Base-by-base conservation (phyloP, 2,113 vertebrate genomes). In the Eulemur rufifrons region DNA sequence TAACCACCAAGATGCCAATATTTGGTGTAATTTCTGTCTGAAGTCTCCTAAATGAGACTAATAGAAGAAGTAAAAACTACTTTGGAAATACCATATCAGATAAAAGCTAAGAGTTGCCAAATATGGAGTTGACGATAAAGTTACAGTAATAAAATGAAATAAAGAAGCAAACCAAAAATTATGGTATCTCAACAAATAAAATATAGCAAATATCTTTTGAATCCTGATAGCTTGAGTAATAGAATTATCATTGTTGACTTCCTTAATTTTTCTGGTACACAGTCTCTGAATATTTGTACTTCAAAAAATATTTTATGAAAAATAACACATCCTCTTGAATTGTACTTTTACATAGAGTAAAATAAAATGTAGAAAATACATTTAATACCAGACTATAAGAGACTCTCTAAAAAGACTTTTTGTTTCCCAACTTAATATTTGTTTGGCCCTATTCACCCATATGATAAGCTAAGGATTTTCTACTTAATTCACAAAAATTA, bases 371-470 rank as follows among this genome's bases (percentile, higher is more conserved):
- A 82, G n/a, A 90, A 10, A 63, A 9, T 63, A 50, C 12, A 68
- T 77, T 83, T 92, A 93, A 47, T 77, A 54, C 56, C 14, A 78
- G 25, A 73, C 54, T 71, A 25, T 15, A 91, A 32, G 59, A 76
- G n/a, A 82, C n/a, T 37, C 39, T 76, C 50, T 66, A 69, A 91
- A 64, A 15, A 56, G 83, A 82, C 10, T 89, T 95, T 96, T 95
- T 68, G 37, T 94, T 96, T 63, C 47, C 63, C 0, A 45, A 45
- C 18, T 86, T 78, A 95, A 85, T 89, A 89, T 80, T 39, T 95
- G 47, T 92, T 98, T 95, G 92, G 69, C 97, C 82, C 66, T 92
- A 27, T 42, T 97, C 66, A n/a, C 18, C 61, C 0, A 0, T 52
- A 89, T 69, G 37, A 73, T 86, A 96, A 98, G 10, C 63, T 88